Evolutionary conservation across 2,888 invertebrate species (phyloP), one percentile per base, ranked within the genome.

Genomic region (Drosophila paranaensis): DNA sequence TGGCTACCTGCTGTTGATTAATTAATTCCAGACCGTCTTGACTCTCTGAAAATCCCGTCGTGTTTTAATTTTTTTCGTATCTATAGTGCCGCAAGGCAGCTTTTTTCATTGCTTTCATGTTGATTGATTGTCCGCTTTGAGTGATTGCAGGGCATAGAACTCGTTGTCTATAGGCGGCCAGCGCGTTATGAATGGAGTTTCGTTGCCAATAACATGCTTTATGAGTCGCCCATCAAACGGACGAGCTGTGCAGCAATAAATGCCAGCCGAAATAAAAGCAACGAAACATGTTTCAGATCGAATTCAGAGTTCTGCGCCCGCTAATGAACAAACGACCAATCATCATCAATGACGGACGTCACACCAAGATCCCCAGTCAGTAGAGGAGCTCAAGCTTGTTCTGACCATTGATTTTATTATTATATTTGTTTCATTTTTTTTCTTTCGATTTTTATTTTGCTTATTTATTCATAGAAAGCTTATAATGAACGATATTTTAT

Each of bases 151-250:
- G 79, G 70, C 77, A 77, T 63, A 61, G 74, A 78, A 70, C 69
- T 58, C 70, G 60, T 20, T 62, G 57, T 37, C 50, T 42, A 42
- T 40, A 33, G 37, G 11, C 27, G 46, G 61, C 54, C 27, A 27
- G 27, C 37, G 60, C 64, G 43, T 82, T 74, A 77, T 85, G 86
- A 82, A 82, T 85, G 86, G 83, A 72, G 64, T 68, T 71, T 71
- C 63, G n/a, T 20, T 50, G 50, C 50, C 76, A 74, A 70, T 69
- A 79, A 62, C 16, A 27, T 66, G 71, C 69, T 69, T 40, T 60
- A 69, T 57, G 64, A 45, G 45, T 64, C 45, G 70, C 13, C 46
- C 50, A 55, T 65, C 43, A 55, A 65, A 45, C 51, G 46, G 27
- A 25, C 42, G n/a, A 46, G 43, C 60, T 60, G 50, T n/a, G 39